Base-by-base conservation (phyloP, 2,888 invertebrate genomes). In the Spisula solida region DNA sequence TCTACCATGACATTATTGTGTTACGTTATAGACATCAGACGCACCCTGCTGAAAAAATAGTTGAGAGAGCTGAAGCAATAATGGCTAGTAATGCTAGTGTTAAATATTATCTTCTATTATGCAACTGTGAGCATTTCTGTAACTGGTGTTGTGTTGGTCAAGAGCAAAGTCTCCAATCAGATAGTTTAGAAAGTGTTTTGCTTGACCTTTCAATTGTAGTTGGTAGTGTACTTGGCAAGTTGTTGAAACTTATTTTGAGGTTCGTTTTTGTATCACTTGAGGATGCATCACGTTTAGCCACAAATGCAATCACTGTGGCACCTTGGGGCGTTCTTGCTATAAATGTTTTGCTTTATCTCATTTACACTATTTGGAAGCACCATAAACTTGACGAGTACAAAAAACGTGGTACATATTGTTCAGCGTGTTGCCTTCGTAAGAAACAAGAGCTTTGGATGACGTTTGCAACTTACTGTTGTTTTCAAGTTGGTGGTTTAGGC, bases 71-170 rank as follows among this genome's bases (percentile, higher is more conserved):
- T 18, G 81, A 70, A 86, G 25, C 60, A 5, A 25, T 82, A 20
- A 75, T 85, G 81, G 25, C 31, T 16, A 41, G 48, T 47, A 79
- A 82, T 79, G 48, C 56, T 41, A 25, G 12, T 47, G 85, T 66
- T 0, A 86, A 81, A 81, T 86, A 86, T n/a, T 81, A 47, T 47
- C 0, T 82, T 16, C n/a, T 88, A 8, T 41, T 75, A 4, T 81
- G 84, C 41, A 90, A 90, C 31, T 90, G 90, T 84, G 90, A 90
- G 48, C 86, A 88, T 86, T 84, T 90, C 34, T 88, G 88, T 55
- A 81, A 90, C 29, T 90, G 80, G 86, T 90, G 90, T 51, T 88
- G 88, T 83, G 85, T 75, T 25, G 86, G 90, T 25, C 82, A 55
- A 78, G 82, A 88, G 16, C n/a, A 56, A 0, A 89, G 91, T 66